These are phyloP conservation scores for Meliscaeva auricollis DNA, from an alignment of 2,888 invertebrate species.

Conservation along the genomic window DNA sequence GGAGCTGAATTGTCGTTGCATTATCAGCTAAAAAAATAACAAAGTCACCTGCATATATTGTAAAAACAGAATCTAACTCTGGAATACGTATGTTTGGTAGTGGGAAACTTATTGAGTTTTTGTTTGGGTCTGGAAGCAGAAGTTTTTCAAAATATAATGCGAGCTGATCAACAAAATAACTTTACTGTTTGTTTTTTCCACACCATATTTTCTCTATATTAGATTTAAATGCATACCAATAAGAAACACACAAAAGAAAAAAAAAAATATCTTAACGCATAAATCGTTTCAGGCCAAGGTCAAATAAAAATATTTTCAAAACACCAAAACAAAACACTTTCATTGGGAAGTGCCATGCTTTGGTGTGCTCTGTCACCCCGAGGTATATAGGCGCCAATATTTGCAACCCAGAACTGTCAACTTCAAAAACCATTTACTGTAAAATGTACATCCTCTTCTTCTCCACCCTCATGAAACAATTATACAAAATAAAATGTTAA, in stretches of 20 bases:
- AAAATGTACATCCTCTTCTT: neutral
- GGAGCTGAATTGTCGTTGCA: too few species aligned
- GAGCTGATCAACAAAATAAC: too few species aligned
- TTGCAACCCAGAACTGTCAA: constrained; percentile 21
- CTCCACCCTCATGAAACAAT: neutral
- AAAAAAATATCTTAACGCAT: neutral
- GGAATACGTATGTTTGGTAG: too few species aligned
- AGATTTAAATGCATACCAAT: too few species aligned
- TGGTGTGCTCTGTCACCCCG: neutral
- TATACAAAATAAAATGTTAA: neutral
- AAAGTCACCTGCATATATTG: too few species aligned
- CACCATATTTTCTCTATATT: too few species aligned
- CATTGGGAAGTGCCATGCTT: neutral
- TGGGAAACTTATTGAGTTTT: too few species aligned
- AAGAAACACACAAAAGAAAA: neutral
- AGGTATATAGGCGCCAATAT: constrained; percentile 15
- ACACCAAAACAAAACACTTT: neutral
- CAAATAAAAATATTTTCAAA: constrained; percentile 13
- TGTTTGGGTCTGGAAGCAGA: too few species aligned
- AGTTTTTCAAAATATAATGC: too few species aligned
- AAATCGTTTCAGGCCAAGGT: constrained; percentile 47
- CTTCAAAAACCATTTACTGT: neutral
- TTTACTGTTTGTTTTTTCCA: too few species aligned
- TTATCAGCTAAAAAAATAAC: too few species aligned
- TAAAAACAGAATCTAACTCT: too few species aligned